These are phyloP conservation scores for Peribatodes rhomboidaria DNA, from an alignment of 2,888 invertebrate genomes.

Conservation along the genomic window DNA sequence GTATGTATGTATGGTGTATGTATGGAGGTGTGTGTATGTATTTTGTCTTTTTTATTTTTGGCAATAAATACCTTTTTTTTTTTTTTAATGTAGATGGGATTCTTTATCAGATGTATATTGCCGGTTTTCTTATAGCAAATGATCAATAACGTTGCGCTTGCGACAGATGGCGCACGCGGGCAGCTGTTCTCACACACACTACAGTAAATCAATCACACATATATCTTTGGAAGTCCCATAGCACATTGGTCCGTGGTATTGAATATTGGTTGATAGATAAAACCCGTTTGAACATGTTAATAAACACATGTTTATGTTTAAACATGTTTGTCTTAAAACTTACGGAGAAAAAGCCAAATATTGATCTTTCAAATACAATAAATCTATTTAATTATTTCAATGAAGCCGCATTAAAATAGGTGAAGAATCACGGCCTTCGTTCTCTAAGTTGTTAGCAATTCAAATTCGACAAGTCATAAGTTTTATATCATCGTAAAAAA, in stretches of 20 bases:
- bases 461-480: no score
- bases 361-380: no score
- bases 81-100: background rate
- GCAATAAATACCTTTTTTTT: no score
- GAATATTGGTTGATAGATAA: conserved; percentile 24
- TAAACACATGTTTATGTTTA: background rate
- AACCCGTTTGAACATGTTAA: background rate
- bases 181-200: conserved; percentile 40
- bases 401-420: no score
- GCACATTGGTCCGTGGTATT: conserved; percentile 25
- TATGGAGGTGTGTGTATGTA: no score
- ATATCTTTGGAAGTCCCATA: conserved; percentile 26
- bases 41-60: no score
- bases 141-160: conserved; percentile 20
- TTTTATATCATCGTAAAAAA: no score
- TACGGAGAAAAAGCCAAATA: no score
- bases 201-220: conserved; percentile 41
- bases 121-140: background rate
- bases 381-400: no score
- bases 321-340: background rate
- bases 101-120: conserved; percentile 3
- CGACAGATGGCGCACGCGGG: conserved; percentile 44
- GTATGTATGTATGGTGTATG: no score
- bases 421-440: no score
- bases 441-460: no score